Conservation (phyloP, 2,888 invertebrate genomes). For the Troglohyphantes excavatus region DNA sequence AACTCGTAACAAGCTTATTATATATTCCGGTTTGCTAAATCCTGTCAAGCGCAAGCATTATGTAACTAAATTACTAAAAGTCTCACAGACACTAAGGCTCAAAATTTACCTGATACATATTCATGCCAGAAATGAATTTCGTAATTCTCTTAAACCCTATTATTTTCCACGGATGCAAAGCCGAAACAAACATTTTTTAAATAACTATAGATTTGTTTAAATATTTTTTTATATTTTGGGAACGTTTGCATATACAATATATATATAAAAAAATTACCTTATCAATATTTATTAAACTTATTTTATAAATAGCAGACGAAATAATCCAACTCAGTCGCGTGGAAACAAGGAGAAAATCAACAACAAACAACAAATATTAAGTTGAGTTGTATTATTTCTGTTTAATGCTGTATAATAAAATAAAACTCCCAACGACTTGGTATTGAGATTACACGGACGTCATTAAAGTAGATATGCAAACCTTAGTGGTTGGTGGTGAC, state of each 20-base stretch:
- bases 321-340: not conserved
- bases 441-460: too few species aligned
- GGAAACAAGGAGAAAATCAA: not conserved
- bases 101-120: slow-evolving; percentile 13
- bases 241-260: not conserved
- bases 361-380: not conserved
- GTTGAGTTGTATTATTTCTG: too few species aligned
- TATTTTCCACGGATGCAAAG: not conserved
- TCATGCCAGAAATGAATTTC: slow-evolving; percentile 7
- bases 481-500: too few species aligned
- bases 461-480: too few species aligned
- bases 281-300: not conserved
- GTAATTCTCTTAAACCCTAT: slow-evolving; percentile 4
- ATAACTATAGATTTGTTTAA: not conserved
- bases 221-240: not conserved
- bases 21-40: too few species aligned
- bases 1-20: too few species aligned
- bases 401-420: too few species aligned
- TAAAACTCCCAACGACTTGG: too few species aligned
- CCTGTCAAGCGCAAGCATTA: too few species aligned
- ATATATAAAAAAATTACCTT: not conserved
- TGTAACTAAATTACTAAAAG: too few species aligned
- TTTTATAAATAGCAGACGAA: not conserved
- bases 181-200: not conserved
- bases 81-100: too few species aligned